Evolutionary conservation across 1,140 invertebrate species (phyloP).

Genomic region (Chironomus striatipennis): DNA sequence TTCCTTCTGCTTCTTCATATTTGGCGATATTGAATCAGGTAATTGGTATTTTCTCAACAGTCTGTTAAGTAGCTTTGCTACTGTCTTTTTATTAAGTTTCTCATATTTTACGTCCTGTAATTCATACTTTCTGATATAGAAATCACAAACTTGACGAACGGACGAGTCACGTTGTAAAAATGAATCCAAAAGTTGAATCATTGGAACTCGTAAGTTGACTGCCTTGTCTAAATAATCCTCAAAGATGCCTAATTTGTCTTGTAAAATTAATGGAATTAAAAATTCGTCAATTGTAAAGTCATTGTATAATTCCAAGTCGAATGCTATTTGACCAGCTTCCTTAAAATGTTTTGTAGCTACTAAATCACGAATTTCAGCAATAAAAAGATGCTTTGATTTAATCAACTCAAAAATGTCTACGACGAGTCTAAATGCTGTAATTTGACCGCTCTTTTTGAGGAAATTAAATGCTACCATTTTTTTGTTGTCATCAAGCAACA

Average conservation of each 20-base stretch:
- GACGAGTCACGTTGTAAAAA: constrained; percentile 42
- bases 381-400: constrained; percentile 44
- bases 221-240: constrained; percentile 53
- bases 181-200: constrained; percentile 54
- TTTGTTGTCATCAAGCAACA: constrained; percentile 43
- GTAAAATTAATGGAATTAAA: constrained; percentile 58
- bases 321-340: constrained; percentile 50
- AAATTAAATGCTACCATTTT: constrained; percentile 53
- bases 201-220: constrained; percentile 45
- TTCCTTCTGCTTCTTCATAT: constrained; percentile 49
- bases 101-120: constrained; percentile 48
- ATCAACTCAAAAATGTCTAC: constrained; percentile 46
- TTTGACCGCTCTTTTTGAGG: constrained; percentile 46
- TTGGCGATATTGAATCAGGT: constrained; percentile 46
- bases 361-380: constrained; percentile 45
- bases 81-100: constrained; percentile 44
- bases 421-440: constrained; percentile 45
- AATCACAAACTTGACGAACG: constrained; percentile 38
- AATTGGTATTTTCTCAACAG: constrained; percentile 51
- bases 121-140: constrained; percentile 40
- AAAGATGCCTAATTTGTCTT: constrained; percentile 55
- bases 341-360: constrained; percentile 48
- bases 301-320: constrained; percentile 46
- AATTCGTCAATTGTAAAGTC: constrained; percentile 53
- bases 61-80: constrained; percentile 50